These are phyloP conservation scores for Tokudaia tokunoshimensis DNA, from an alignment of 2,797 vertebrate genomes.

Conservation along the genomic window DNA sequence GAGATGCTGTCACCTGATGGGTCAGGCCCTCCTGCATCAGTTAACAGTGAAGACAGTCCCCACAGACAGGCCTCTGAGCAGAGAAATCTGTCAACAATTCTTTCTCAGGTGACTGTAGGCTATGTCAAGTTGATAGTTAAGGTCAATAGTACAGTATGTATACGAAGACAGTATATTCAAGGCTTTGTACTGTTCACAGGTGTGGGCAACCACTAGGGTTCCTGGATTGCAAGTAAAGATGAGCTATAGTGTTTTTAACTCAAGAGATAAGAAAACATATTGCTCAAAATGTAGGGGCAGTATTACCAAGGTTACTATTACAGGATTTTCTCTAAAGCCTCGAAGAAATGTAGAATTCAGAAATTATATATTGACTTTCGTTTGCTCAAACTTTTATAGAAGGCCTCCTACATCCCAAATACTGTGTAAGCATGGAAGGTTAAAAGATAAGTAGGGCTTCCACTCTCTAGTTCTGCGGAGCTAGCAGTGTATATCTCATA, in stretches of 20 bases:
- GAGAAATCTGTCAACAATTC: background rate
- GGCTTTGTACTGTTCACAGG: background rate
- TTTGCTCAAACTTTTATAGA: background rate
- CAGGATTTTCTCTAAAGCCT: background rate
- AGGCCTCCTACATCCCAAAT: background rate
- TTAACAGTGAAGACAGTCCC: background rate
- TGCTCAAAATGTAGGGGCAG: background rate
- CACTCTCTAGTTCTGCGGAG: background rate
- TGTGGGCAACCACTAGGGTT: background rate
- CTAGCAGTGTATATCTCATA: background rate
- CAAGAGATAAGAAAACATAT: background rate
- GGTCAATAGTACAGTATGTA: background rate
- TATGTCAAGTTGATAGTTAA: too few species aligned
- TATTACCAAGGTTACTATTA: background rate
- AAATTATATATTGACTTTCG: background rate
- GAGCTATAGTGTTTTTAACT: background rate
- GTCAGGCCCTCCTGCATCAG: background rate
- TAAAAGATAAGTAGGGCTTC: background rate
- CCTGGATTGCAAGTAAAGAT: background rate
- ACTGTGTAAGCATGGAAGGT: background rate
- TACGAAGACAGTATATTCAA: background rate
- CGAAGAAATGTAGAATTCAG: background rate
- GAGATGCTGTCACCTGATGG: background rate
- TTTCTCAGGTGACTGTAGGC: background rate
- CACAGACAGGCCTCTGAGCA: background rate